A percentile compares a stretch with the other conserved stretches of the same genome.
Evolutionary conservation across 2,113 vertebrate species (phyloP).

Genomic region (Gadus macrocephalus): DNA sequence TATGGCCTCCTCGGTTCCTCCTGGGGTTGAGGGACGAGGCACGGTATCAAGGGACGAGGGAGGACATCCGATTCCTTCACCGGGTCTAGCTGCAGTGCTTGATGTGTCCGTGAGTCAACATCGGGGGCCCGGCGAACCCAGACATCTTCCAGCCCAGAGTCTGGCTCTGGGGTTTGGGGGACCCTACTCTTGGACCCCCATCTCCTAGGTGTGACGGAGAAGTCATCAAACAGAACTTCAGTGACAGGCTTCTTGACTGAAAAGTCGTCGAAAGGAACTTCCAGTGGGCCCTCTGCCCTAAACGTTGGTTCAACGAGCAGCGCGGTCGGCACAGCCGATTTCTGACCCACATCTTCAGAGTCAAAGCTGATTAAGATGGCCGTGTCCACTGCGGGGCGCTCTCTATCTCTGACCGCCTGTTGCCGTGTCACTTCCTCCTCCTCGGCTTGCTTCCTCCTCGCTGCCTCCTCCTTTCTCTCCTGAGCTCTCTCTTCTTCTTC

Average conservation of each 20-base stretch:
- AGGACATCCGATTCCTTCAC: no score
- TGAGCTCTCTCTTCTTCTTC: not conserved
- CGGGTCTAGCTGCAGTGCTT: no score
- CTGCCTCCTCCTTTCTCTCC: conserved; percentile 14
- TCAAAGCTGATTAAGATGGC: conserved; percentile 42
- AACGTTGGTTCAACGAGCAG: not conserved
- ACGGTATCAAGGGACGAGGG: no score
- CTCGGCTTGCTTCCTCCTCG: conserved; percentile 3
- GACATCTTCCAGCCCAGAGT: not conserved
- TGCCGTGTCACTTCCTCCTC: not conserved
- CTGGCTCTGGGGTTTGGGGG: not conserved
- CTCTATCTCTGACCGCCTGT: conserved; percentile 4
- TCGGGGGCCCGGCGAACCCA: not conserved
- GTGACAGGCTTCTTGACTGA: not conserved
- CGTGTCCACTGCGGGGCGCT: not conserved
- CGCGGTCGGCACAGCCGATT: not conserved
- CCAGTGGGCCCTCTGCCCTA: not conserved
- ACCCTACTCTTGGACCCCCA: conserved; percentile 35
- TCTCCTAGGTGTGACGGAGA: conserved; percentile 57
- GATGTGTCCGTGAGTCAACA: no score
- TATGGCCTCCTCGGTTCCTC: not conserved
- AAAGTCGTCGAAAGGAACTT: conserved; percentile 55
- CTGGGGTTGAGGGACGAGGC: not conserved
- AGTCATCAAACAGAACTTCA: conserved; percentile 37
- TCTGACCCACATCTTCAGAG: conserved; percentile 1